A percentile compares a stretch with the other conserved stretches of the same genome.
These are phyloP conservation scores for Geodia barretti DNA, from an alignment of 37 sponge, comb jelly and placozoan genomes.

Conservation along the genomic window DNA sequence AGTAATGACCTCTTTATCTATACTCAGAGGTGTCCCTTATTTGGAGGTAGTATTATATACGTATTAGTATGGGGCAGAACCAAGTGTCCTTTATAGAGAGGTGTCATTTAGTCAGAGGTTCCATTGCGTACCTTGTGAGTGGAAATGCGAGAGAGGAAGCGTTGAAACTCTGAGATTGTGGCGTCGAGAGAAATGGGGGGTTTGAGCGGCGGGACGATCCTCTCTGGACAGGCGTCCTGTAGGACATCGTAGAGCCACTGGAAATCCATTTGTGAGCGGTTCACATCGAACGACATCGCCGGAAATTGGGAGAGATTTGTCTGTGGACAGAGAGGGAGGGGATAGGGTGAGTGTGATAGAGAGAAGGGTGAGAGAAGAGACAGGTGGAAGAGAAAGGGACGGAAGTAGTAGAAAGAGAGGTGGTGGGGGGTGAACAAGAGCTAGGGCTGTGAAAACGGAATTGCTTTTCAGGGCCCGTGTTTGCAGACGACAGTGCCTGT, in stretches of 20 bases:
- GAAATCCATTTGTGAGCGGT: conserved; percentile 83
- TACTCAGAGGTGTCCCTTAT: too few species aligned
- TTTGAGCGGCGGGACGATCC: conserved; percentile 74
- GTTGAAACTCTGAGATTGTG: conserved; percentile 87
- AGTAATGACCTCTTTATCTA: too few species aligned
- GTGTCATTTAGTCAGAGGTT: neutral
- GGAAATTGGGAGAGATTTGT: conserved; percentile 55
- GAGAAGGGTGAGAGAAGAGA: conserved; percentile 5
- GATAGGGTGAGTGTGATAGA: neutral
- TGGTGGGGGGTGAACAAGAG: neutral
- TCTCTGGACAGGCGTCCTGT: conserved; percentile 80
- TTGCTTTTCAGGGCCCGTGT: too few species aligned
- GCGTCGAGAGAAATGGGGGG: conserved; percentile 81
- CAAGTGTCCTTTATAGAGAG: too few species aligned
- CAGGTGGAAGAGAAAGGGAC: neutral
- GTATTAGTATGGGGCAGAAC: too few species aligned
- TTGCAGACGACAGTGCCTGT: too few species aligned
- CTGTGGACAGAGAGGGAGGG: conserved; percentile 14
- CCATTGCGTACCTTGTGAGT: conserved; percentile 37
- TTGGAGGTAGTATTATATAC: too few species aligned
- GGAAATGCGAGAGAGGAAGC: conserved; percentile 77
- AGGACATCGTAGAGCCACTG: conserved; percentile 82
- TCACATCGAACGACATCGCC: conserved; percentile 49
- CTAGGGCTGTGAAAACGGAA: too few species aligned
- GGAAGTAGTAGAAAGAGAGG: conserved; percentile 2